Evolutionary conservation across 2,797 vertebrate species (phyloP).

Genomic region (Brotula barbata): DNA sequence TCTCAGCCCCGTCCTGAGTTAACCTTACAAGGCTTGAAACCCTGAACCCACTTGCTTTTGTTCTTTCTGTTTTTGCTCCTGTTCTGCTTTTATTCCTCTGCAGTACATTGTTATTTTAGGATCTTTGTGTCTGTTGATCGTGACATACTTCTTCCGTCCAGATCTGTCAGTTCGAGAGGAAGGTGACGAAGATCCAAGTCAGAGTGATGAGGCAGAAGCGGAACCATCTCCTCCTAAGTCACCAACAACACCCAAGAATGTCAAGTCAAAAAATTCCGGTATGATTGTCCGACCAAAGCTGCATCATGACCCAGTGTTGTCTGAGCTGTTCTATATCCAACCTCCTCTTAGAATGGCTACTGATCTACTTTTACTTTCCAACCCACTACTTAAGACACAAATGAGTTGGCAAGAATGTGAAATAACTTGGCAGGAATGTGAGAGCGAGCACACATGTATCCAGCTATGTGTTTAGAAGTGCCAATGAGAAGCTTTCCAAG

Average conservation of each 20-base stretch:
- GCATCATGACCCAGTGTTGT: not conserved
- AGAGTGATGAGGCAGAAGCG: conserved; percentile 85
- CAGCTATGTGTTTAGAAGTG: too few species aligned
- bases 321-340: conserved; percentile 12
- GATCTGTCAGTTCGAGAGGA: conserved; percentile 87
- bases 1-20: too few species aligned
- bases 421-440: conserved; percentile 17
- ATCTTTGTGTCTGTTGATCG: not conserved
- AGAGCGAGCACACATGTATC: conserved; percentile 14
- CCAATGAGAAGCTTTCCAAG: too few species aligned
- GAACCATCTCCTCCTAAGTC: conserved; percentile 92
- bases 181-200: conserved; percentile 82
- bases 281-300: conserved; percentile 18
- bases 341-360: conserved; percentile 17
- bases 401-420: conserved; percentile 32
- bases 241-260: conserved; percentile 88
- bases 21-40: not conserved
- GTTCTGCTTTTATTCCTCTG: too few species aligned
- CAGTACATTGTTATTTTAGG: not conserved
- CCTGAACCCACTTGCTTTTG: not conserved
- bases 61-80: too few species aligned
- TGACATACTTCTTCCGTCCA: conserved; percentile 21
- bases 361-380: conserved; percentile 34
- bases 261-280: conserved; percentile 92
- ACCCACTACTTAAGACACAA: conserved; percentile 42